Evolutionary conservation across 2,797 vertebrate species (phyloP).

Genomic region (Naso thynnoides): DNA sequence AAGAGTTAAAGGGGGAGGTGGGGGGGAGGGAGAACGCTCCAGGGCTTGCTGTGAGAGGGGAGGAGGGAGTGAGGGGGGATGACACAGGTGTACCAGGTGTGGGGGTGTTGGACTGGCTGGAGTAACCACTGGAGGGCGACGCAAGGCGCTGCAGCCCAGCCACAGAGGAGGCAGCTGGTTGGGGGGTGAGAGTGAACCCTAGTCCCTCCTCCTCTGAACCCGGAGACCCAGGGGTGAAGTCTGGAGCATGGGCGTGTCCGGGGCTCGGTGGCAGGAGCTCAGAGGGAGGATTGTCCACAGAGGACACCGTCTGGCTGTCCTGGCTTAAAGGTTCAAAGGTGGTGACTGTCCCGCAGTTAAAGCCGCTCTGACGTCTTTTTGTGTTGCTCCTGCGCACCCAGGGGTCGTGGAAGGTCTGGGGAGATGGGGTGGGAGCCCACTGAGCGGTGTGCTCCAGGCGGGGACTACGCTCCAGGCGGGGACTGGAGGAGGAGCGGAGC

Average conservation of each 20-base stretch:
- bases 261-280: conserved; percentile 77
- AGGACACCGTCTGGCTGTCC: conserved; percentile 77
- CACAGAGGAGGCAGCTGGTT: conserved; percentile 50
- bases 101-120: conserved; percentile 93
- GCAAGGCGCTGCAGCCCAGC: conserved; percentile 86
- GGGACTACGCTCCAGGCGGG: conserved; percentile 83
- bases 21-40: conserved; percentile 73
- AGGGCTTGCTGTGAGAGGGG: conserved; percentile 45
- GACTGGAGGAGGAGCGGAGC: conserved; percentile 75
- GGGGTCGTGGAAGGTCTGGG: conserved; percentile 86
- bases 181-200: conserved; percentile 35
- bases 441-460: conserved; percentile 81
- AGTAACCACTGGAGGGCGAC: conserved; percentile 93
- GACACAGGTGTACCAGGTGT: conserved; percentile 89
- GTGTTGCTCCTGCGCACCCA: conserved; percentile 90
- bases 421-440: conserved; percentile 71
- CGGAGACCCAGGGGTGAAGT: conserved; percentile 45
- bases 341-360: conserved; percentile 87
- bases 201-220: conserved; percentile 28
- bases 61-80: conserved; percentile 78
- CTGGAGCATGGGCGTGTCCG: conserved; percentile 35
- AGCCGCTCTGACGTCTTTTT: conserved; percentile 83
- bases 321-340: conserved; percentile 63
- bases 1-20: conserved; percentile 84
- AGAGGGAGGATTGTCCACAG: conserved; percentile 69